Evolutionary conservation across 2,888 invertebrate species (phyloP), one percentile per base, ranked within the genome.

Genomic region (Dione vanillae): DNA sequence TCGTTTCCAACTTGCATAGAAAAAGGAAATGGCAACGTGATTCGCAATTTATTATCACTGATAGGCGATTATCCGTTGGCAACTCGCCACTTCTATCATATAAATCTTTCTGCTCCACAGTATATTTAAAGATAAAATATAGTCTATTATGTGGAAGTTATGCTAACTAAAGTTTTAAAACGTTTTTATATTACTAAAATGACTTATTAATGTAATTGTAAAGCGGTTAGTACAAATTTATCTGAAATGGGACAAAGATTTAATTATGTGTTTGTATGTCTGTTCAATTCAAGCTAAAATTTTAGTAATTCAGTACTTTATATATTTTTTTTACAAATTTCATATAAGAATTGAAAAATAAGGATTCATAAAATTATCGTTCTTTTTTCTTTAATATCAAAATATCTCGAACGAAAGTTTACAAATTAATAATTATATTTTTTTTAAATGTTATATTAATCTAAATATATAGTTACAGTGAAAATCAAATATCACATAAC

Each of bases 11-110:
- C 16, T 19, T n/a, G 37, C 56, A 56, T 0, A 54, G 43, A 69
- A 54, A 64, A 35, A 68, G 49, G 43, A 56, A 68, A 69, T 47
- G 54, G 14, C 41, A 11, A 35, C 45, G 61, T 61, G 35, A 35
- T 64, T 64, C 43, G 20, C 45, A 69, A 64, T 65, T 69, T 64
- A 69, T 69, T 56, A 64, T 45, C 62, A 64, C 54, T 52, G 68
- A 69, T 69, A 69, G 35, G 20, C 43, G 68, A 56, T 69, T 54
- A 69, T 69, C 41, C 51, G 54, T 52, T 69, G 69, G 69, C 69
- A 64, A 11, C 19, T 40, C 19, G 69, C 69, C 69, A 69, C 35
- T 64, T 69, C 62, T 56, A 69, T 69, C 62, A 69, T 62, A 69
- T 69, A 69, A 69, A 62, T 64, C 69, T 45, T 56, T 64, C 40